Evolutionary conservation across 35 echinoderm and acorn worm species (phyloP), one percentile per base, ranked within the genome.

Genomic region (Acanthaster planci): DNA sequence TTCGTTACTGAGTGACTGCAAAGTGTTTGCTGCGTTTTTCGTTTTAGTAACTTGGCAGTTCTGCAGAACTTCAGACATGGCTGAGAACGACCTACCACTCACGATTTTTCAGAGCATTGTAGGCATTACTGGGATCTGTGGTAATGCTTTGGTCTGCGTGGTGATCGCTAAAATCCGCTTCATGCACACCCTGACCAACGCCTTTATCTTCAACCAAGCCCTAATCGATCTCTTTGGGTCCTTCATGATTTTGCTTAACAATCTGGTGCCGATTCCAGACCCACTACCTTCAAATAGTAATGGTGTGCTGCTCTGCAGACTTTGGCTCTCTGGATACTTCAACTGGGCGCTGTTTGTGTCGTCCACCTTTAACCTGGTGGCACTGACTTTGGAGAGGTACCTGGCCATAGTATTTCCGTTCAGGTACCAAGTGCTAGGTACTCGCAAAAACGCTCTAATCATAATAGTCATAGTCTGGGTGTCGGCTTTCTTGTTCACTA

Each of bases 311-410:
- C 82, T 82, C 31, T 90, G 88, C 51, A 72, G 47, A 6, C 32
- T 90, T 14, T 90, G 88, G 88, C 77, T 76, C 7, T 77, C 81
- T 26, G 1, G 64, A 15, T 77, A 84, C 16, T 84, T 90, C 67
- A 76, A 85, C 34, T 93, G 87, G 64, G 67, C 44, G 8, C 30
- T 81, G 55, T 58, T 89, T 17, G 47, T 35, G 4, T 68, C 87
- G 8, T 93, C 91, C 3, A 80, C 86, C 7, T 84, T 89, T 51
- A 93, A 87, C 39, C 76, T 93, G 8, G 56, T 76, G 1, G 64
- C 83, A 14, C 30, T 92, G 35, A 79, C 90, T 12, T 39, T 92
- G n/a, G 90, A 87, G 51, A 38, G 90, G n/a, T 92, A 92, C 80
- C 72, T 92, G 31, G 90, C 90, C 1, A 79, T 92, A 2, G 90